Evolutionary conservation across 2,888 invertebrate species (phyloP).

Genomic region (Tiliacea citrago): DNA sequence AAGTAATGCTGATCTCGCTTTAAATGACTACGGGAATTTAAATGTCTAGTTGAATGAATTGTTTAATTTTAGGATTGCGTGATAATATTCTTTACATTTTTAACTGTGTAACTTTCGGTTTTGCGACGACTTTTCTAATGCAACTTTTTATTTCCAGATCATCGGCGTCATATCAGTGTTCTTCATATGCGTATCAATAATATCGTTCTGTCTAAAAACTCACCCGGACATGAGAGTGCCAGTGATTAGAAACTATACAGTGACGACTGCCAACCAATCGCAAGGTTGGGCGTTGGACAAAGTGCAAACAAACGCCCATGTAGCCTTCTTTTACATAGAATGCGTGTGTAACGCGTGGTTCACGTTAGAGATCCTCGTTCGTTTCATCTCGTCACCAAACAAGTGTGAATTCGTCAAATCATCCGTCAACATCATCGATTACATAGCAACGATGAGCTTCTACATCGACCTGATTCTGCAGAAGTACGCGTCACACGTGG

Average conservation of each 20-base stretch:
- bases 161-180: slow-evolving; percentile 99
- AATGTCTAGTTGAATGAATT: slow-evolving; percentile 32
- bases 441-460: slow-evolving; percentile 99
- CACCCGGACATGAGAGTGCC: slow-evolving; percentile 99
- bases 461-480: slow-evolving; percentile 98
- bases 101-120: not conserved
- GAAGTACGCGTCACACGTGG: slow-evolving; percentile 96
- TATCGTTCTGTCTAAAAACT: slow-evolving; percentile 99
- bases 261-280: slow-evolving; percentile 93
- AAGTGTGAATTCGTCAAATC: slow-evolving; percentile 98
- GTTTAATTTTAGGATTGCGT: slow-evolving; percentile 1
- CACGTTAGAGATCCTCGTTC: slow-evolving; percentile 98
- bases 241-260: slow-evolving; percentile 95
- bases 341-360: slow-evolving; percentile 99
- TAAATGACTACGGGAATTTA: slow-evolving; percentile 21
- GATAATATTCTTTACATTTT: not conserved
- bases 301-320: slow-evolving; percentile 98
- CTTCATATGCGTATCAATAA: slow-evolving; percentile 99
- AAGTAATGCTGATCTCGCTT: slow-evolving; percentile 34
- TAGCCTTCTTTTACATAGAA: slow-evolving; percentile 99
- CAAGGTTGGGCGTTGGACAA: slow-evolving; percentile 97
- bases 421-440: slow-evolving; percentile 99
- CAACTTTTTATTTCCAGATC: slow-evolving; percentile 93
- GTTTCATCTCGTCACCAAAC: slow-evolving; percentile 98
- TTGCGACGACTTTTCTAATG: not conserved